Percentiles rank a stretch among this genome's conserved stretches.
phyloP scores from a whole-genome alignment of 2,113 vertebrate genomes.

The Crotalus helleri region DNA sequence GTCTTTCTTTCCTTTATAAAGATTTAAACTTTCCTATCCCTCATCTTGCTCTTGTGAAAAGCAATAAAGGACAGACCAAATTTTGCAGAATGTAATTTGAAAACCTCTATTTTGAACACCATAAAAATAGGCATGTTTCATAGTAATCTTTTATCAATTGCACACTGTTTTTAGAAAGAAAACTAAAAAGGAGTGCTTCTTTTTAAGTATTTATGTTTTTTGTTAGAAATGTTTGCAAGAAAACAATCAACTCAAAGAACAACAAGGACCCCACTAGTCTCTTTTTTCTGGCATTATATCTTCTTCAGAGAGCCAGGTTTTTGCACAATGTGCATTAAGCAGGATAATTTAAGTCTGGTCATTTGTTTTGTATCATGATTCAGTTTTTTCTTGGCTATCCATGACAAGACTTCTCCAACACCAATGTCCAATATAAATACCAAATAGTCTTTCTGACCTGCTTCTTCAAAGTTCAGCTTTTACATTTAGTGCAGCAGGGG shows the following conservation, averaged over 20 bases:
- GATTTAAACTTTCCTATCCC: background rate
- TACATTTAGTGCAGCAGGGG: background rate
- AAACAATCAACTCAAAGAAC: background rate
- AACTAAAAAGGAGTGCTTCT: background rate
- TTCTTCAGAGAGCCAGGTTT: background rate
- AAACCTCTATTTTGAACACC: background rate
- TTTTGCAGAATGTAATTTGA: background rate
- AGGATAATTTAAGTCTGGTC: background rate
- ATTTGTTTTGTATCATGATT: background rate
- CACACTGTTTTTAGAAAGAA: background rate
- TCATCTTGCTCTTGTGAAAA: background rate
- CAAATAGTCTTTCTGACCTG: background rate
- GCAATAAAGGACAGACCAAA: background rate
- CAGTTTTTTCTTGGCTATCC: background rate
- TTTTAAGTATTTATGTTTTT: background rate
- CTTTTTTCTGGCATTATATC: background rate
- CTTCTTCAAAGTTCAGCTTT: background rate
- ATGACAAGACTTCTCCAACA: background rate
- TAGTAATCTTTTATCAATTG: background rate
- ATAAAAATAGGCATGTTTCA: background rate
- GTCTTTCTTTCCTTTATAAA: background rate
- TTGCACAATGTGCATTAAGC: background rate
- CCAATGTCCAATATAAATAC: background rate
- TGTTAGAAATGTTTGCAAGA: background rate
- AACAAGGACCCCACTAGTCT: background rate